A percentile compares a stretch with the other conserved stretches of the same genome.
Evolutionary conservation across 2,113 vertebrate species (phyloP).

Genomic region (Alligator mississippiensis): DNA sequence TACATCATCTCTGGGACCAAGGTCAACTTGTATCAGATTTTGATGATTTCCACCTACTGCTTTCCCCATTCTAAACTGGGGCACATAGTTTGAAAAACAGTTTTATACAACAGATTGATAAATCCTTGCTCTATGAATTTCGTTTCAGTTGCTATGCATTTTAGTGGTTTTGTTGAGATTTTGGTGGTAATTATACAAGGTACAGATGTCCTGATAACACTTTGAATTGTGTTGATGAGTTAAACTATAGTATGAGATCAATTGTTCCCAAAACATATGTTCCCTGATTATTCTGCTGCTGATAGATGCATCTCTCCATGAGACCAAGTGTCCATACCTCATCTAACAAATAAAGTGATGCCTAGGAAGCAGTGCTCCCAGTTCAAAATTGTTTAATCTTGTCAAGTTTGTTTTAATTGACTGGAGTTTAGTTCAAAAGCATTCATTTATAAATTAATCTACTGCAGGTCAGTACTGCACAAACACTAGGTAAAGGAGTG

Average conservation of each 20-base stretch:
- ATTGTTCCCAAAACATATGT: slow-evolving; percentile 9
- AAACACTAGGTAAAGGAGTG: background rate
- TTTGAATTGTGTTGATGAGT: slow-evolving; percentile 23
- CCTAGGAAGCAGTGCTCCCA: background rate
- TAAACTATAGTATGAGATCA: slow-evolving; percentile 24
- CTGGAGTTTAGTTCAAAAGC: background rate
- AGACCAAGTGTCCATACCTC: background rate
- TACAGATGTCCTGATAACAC: slow-evolving; percentile 38
- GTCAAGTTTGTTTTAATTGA: background rate
- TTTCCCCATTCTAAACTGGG: slow-evolving; percentile 39
- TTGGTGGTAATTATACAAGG: slow-evolving; percentile 47
- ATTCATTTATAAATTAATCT: background rate
- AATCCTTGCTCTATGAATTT: background rate
- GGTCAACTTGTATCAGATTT: background rate
- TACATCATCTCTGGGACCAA: background rate
- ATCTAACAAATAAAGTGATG: background rate
- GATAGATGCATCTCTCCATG: background rate
- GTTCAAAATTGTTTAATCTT: background rate
- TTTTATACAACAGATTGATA: slow-evolving; percentile 53
- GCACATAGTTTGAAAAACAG: slow-evolving; percentile 12
- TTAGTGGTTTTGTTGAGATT: slow-evolving; percentile 17
- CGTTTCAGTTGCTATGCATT: slow-evolving; percentile 58
- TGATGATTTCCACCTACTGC: slow-evolving; percentile 19
- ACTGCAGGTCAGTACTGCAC: background rate
- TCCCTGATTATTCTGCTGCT: slow-evolving; percentile 22